Percentiles rank a stretch among this genome's conserved stretches.
Evolutionary conservation across 2,888 invertebrate genomes (phyloP).

Genomic region (Eustalomyia histrio): DNA sequence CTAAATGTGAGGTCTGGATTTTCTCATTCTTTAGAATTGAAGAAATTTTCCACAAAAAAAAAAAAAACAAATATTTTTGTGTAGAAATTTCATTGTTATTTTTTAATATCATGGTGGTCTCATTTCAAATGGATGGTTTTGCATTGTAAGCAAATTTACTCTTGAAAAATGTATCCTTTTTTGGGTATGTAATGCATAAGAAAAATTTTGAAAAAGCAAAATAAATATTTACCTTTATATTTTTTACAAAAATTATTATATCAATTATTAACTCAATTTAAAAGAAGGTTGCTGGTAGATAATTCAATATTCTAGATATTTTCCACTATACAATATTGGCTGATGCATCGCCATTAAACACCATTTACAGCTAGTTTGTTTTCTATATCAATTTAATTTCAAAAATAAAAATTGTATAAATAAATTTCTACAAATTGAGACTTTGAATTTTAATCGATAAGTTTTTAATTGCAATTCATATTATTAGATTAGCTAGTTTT

Average conservation of each 20-base stretch:
- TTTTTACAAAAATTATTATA: background rate
- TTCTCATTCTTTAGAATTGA: background rate
- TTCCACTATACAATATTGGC: no score
- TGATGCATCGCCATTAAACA: no score
- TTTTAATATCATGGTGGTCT: background rate
- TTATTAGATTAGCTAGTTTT: no score
- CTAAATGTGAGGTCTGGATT: conserved; percentile 9
- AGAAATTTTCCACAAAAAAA: background rate
- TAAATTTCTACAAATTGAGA: no score
- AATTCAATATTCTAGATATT: no score
- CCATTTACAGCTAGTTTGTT: no score
- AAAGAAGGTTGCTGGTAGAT: no score
- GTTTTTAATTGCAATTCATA: no score
- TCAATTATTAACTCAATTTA: background rate
- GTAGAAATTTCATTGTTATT: background rate
- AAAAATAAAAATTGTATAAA: no score
- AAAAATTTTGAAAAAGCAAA: no score
- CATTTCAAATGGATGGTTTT: background rate
- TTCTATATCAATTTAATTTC: no score
- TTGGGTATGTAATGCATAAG: background rate
- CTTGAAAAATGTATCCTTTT: background rate
- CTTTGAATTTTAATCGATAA: no score
- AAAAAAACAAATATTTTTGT: background rate
- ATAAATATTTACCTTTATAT: background rate
- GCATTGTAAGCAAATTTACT: background rate